Evolutionary conservation across 2,113 vertebrate genomes (phyloP).

Genomic region (Ammospiza caudacuta): DNA sequence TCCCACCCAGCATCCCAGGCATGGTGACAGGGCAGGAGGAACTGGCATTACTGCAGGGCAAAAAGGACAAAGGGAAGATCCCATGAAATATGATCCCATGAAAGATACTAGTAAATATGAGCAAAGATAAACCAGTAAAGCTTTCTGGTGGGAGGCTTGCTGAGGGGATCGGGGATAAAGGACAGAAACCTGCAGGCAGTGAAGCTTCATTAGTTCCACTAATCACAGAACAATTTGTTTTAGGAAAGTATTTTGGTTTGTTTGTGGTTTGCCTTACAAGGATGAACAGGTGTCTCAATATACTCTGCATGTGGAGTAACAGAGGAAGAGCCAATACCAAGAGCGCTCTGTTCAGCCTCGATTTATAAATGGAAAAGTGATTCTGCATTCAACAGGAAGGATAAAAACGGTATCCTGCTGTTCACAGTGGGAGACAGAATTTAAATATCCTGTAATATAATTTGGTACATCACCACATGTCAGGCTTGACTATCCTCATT

Average conservation of each 20-base stretch:
- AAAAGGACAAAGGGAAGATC: background rate
- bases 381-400: constrained; percentile 61
- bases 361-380: constrained; percentile 54
- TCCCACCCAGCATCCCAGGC: background rate
- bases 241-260: constrained; percentile 7
- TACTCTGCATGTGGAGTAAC: constrained; percentile 1
- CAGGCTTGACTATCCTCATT: constrained; percentile 60
- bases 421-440: constrained; percentile 67
- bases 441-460: constrained; percentile 72
- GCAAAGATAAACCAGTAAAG: background rate
- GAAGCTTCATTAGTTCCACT: constrained; percentile 40
- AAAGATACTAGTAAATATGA: background rate
- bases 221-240: constrained; percentile 37
- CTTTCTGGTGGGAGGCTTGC: background rate
- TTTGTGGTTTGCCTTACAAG: constrained; percentile 34
- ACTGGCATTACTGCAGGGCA: background rate
- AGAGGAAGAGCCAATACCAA: constrained; percentile 39
- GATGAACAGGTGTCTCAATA: constrained; percentile 45
- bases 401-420: constrained; percentile 69
- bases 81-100: background rate
- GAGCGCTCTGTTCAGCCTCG: constrained; percentile 8
- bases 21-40: background rate
- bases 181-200: background rate
- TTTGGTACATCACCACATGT: constrained; percentile 65
- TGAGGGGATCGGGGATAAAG: background rate